A percentile compares a stretch with the other conserved stretches of the same genome.
These are phyloP conservation scores for Caenorhabditis zanzibari DNA, from an alignment of 2,888 invertebrate genomes.

Conservation along the genomic window DNA sequence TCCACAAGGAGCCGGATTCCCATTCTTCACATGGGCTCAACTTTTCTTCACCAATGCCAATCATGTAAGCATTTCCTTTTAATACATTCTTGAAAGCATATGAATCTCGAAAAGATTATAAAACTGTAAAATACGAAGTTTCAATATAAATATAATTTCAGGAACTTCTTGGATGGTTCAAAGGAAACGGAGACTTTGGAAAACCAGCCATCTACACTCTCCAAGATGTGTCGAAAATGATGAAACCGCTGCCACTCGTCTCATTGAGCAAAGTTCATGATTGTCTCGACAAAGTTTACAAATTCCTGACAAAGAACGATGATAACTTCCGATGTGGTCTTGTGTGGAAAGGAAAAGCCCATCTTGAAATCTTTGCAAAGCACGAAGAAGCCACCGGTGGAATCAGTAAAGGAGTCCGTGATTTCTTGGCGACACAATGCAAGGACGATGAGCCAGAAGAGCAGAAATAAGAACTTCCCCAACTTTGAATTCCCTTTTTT, in stretches of 20 bases:
- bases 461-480: slow-evolving; percentile 33
- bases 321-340: slow-evolving; percentile 80
- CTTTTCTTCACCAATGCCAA: slow-evolving; percentile 81
- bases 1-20: slow-evolving; percentile 83
- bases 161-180: slow-evolving; percentile 83
- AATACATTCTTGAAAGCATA: too few relatives aligned
- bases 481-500: neutral
- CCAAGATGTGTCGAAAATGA: slow-evolving; percentile 82
- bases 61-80: slow-evolving; percentile 71
- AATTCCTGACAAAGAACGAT: slow-evolving; percentile 82
- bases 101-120: too few relatives aligned
- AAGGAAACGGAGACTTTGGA: slow-evolving; percentile 82
- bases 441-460: slow-evolving; percentile 75
- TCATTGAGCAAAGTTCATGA: slow-evolving; percentile 83
- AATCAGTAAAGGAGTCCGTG: slow-evolving; percentile 77
- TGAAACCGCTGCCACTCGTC: slow-evolving; percentile 83
- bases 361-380: slow-evolving; percentile 82
- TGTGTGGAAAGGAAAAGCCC: slow-evolving; percentile 81
- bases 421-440: slow-evolving; percentile 80
- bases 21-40: slow-evolving; percentile 83
- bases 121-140: too few relatives aligned
- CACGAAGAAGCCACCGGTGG: slow-evolving; percentile 75
- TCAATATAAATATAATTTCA: too few relatives aligned
- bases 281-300: slow-evolving; percentile 81
- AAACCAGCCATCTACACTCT: slow-evolving; percentile 81